A percentile compares a stretch with the other conserved stretches of the same genome.
Evolutionary conservation across 2,888 invertebrate genomes (phyloP).

Genomic region (Blastobasis lacticolella): DNA sequence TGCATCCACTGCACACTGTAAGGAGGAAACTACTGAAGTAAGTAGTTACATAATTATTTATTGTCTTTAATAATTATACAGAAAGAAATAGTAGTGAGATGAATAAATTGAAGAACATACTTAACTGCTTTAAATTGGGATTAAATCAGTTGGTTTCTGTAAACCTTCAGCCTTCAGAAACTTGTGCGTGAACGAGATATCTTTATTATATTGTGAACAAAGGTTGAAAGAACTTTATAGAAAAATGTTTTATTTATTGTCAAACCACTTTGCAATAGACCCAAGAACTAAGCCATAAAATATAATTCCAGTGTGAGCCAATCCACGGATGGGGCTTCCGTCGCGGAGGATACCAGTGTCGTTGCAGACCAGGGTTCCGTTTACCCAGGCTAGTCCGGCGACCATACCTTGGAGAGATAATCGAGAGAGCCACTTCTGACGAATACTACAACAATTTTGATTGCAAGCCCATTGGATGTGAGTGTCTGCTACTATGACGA

Average conservation of each 20-base stretch:
- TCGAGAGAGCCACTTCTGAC: slow-evolving; percentile 93
- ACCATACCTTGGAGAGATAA: slow-evolving; percentile 93
- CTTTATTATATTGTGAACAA: too few relatives aligned
- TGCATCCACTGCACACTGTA: slow-evolving; percentile 92
- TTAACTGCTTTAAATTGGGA: too few relatives aligned
- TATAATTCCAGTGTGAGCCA: slow-evolving; percentile 87
- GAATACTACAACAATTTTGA: slow-evolving; percentile 95
- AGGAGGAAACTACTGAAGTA: slow-evolving; percentile 91
- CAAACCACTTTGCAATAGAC: too few relatives aligned
- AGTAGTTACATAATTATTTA: slow-evolving; percentile 8
- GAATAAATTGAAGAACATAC: too few relatives aligned
- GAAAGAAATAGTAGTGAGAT: too few relatives aligned
- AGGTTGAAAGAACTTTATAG: too few relatives aligned
- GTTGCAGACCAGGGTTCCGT: slow-evolving; percentile 91
- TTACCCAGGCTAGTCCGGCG: slow-evolving; percentile 90
- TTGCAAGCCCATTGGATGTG: slow-evolving; percentile 93
- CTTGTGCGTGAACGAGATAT: too few relatives aligned
- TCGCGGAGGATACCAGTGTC: slow-evolving; percentile 95
- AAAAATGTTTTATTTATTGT: too few relatives aligned
- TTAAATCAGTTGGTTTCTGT: too few relatives aligned
- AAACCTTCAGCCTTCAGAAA: too few relatives aligned
- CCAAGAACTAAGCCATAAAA: too few relatives aligned
- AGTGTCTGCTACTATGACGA: slow-evolving; percentile 38
- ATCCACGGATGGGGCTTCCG: slow-evolving; percentile 96
- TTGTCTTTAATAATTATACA: too few relatives aligned